A percentile compares a stretch with the other conserved stretches of the same genome.
Evolutionary conservation across 2,797 vertebrate species (phyloP).

Genomic region (Diplodus sargus): DNA sequence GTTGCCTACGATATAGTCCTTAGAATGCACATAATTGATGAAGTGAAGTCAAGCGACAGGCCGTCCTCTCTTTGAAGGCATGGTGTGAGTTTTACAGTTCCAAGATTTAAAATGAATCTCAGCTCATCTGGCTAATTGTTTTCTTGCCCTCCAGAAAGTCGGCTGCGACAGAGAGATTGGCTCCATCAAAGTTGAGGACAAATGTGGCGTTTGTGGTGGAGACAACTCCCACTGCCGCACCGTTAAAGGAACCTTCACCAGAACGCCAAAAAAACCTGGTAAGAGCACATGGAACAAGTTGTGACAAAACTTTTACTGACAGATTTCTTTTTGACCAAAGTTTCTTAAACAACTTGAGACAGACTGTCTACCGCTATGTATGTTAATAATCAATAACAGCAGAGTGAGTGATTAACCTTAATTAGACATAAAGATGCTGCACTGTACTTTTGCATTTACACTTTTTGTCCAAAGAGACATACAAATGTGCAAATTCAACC

Average conservation of each 20-base stretch:
- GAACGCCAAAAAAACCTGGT: slow-evolving; percentile 95
- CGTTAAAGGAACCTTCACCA: slow-evolving; percentile 94
- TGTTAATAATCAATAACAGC: background rate
- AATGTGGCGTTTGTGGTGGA: slow-evolving; percentile 96
- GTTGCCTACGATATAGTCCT: no score
- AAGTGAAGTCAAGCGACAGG: background rate
- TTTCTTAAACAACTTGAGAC: background rate
- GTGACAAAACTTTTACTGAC: background rate
- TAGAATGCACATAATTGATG: no score
- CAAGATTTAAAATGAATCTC: background rate
- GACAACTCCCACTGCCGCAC: slow-evolving; percentile 97
- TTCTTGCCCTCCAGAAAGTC: slow-evolving; percentile 88
- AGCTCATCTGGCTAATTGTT: background rate
- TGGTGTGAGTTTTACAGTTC: accelerated
- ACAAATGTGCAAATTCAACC: background rate
- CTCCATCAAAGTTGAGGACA: slow-evolving; percentile 94
- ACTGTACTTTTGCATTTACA: background rate
- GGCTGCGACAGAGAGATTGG: slow-evolving; percentile 97
- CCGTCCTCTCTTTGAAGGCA: background rate
- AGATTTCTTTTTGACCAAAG: background rate
- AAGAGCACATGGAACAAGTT: slow-evolving; percentile 64
- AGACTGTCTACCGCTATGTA: background rate
- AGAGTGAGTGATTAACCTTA: background rate
- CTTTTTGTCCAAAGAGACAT: background rate
- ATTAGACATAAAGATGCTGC: background rate